Conservation (phyloP, 2,888 invertebrate species). For the Ferdinandea cuprea region DNA sequence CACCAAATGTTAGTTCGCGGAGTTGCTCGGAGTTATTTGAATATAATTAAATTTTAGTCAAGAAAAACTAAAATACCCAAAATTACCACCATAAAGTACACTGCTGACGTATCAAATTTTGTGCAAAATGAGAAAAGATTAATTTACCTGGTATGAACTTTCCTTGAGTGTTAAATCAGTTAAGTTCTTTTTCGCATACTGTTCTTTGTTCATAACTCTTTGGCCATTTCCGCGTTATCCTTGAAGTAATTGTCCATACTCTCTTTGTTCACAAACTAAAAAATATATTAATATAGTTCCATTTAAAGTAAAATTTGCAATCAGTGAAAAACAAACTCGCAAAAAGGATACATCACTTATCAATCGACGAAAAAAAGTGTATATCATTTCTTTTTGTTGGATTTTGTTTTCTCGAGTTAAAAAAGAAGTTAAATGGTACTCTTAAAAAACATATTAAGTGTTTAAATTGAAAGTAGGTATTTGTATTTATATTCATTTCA, state of each 20-base stretch:
- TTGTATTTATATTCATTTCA: background rate
- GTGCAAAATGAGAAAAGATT: constrained; percentile 25
- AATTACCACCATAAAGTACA: constrained; percentile 7
- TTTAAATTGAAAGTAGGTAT: too few species aligned
- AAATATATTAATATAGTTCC: background rate
- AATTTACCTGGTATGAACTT: constrained; percentile 25
- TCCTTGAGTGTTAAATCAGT: constrained; percentile 6
- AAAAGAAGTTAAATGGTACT: constrained; percentile 8
- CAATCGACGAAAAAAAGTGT: constrained; percentile 59
- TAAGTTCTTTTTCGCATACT: background rate
- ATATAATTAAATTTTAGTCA: constrained; percentile 25
- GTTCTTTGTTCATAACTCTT: constrained; percentile 38
- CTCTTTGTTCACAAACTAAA: too few species aligned
- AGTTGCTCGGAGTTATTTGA: constrained; percentile 72
- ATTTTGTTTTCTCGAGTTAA: constrained; percentile 10
- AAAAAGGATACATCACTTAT: constrained; percentile 48
- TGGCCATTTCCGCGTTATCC: constrained; percentile 46
- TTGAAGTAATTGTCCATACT: constrained; percentile 59
- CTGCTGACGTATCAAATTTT: constrained; percentile 1
- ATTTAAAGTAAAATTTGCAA: constrained; percentile 6
- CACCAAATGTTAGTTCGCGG: constrained; percentile 77
- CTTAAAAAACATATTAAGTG: constrained; percentile 38
- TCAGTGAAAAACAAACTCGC: constrained; percentile 10
- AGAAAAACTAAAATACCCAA: constrained; percentile 10
- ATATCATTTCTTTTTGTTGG: constrained; percentile 49